Percentiles rank a stretch among this genome's conserved stretches.
phyloP scores from a whole-genome alignment of 2,888 invertebrate species.

The Tiliacea citrago region DNA sequence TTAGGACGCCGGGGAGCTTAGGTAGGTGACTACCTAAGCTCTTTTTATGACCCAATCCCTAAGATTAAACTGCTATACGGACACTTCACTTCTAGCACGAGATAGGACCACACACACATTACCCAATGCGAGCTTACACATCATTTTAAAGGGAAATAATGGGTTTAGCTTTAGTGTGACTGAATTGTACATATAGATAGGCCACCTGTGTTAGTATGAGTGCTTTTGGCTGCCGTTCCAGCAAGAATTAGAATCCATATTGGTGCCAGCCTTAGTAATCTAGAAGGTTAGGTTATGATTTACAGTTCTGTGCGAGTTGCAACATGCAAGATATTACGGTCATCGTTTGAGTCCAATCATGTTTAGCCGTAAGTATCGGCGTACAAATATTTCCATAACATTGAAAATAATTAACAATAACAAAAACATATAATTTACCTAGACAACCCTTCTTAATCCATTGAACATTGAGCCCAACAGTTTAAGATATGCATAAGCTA shows the following conservation, averaged over 20 bases:
- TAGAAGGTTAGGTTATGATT: background rate
- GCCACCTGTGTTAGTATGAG: background rate
- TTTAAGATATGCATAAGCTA: background rate
- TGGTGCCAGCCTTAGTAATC: background rate
- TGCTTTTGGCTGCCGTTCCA: background rate
- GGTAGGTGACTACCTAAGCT: background rate
- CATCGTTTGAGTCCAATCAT: too few relatives aligned
- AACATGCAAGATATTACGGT: too few relatives aligned
- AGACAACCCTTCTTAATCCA: too few relatives aligned
- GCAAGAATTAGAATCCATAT: background rate
- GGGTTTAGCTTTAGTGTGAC: background rate
- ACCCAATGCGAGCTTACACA: background rate
- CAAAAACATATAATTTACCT: too few relatives aligned
- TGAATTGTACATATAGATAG: too few relatives aligned
- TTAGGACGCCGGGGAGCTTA: background rate
- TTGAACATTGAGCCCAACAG: background rate
- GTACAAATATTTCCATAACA: too few relatives aligned
- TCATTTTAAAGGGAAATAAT: background rate
- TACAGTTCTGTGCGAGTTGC: background rate
- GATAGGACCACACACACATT: background rate
- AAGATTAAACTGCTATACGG: background rate
- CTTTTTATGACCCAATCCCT: slow-evolving; percentile 2
- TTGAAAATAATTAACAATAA: too few relatives aligned
- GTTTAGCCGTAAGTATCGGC: too few relatives aligned
- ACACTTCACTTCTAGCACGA: background rate